Evolutionary conservation across 2,888 invertebrate genomes (phyloP).

Genomic region (Acleris literana): DNA sequence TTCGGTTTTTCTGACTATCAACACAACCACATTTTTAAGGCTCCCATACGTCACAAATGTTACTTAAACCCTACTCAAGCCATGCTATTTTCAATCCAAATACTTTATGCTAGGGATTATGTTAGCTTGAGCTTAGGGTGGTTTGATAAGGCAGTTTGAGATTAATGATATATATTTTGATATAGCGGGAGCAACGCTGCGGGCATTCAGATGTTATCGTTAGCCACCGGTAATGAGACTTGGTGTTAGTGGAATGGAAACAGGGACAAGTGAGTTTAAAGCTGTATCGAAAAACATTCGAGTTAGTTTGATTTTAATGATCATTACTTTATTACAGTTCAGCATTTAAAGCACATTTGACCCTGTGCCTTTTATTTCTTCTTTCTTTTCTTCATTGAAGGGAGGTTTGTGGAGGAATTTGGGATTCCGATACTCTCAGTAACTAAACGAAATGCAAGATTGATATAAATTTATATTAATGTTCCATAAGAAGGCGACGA

Average conservation of each 20-base stretch:
- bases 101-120: conserved; percentile 31
- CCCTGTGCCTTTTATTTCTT: too few species aligned
- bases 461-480: too few species aligned
- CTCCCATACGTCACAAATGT: conserved; percentile 24
- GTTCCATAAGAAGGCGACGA: too few species aligned
- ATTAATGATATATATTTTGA: conserved; percentile 57
- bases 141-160: conserved; percentile 47
- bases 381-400: too few species aligned
- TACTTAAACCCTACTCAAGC: not conserved
- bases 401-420: too few species aligned
- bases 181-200: conserved; percentile 57
- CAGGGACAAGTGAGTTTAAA: conserved; percentile 52
- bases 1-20: conserved; percentile 45
- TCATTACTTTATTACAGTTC: conserved; percentile 5
- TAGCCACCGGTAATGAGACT: conserved; percentile 70
- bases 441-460: too few species aligned
- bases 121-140: conserved; percentile 35
- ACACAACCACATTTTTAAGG: conserved; percentile 44
- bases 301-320: conserved; percentile 23
- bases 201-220: conserved; percentile 68
- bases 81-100: conserved; percentile 20
- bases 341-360: not conserved
- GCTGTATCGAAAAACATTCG: conserved; percentile 29
- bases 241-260: conserved; percentile 70
- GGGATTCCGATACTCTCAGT: too few species aligned